Percentiles rank a stretch among this genome's conserved stretches.
Evolutionary conservation across 2,113 vertebrate genomes (phyloP).

Genomic region (Phaethornis superciliosus): DNA sequence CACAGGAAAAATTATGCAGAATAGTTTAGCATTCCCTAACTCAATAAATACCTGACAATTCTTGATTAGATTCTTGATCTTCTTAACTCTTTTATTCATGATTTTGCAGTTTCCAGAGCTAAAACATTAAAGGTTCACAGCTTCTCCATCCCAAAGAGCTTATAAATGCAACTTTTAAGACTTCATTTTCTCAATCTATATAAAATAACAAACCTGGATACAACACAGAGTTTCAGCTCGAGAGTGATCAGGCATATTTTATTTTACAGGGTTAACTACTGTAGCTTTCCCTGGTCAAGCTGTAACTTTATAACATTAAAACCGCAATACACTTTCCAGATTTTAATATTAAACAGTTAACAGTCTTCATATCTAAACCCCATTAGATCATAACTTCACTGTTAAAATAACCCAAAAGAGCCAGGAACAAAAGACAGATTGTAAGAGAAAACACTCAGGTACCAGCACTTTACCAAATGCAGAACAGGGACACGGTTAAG

Average conservation of each 20-base stretch:
- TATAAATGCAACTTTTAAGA: neutral
- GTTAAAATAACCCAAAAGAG: neutral
- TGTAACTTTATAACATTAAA: neutral
- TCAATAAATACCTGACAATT: neutral
- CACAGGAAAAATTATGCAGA: neutral
- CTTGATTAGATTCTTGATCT: neutral
- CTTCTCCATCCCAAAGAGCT: neutral
- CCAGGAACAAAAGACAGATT: neutral
- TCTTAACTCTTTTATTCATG: neutral
- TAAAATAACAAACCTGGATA: neutral
- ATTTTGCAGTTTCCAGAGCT: neutral
- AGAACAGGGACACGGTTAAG: neutral
- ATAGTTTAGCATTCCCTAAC: neutral
- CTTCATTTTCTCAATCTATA: neutral
- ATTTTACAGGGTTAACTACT: neutral
- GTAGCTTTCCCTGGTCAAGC: neutral
- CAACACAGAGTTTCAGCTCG: neutral
- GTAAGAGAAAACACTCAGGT: constrained; percentile 6
- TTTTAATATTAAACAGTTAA: neutral
- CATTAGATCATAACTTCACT: neutral
- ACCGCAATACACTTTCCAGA: neutral
- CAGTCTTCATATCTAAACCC: neutral
- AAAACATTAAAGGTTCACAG: neutral
- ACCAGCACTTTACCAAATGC: constrained; percentile 11
- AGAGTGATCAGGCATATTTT: neutral